These are phyloP conservation scores for Musca vetustissima DNA, from an alignment of 1,140 invertebrate species.

Conservation along the genomic window DNA sequence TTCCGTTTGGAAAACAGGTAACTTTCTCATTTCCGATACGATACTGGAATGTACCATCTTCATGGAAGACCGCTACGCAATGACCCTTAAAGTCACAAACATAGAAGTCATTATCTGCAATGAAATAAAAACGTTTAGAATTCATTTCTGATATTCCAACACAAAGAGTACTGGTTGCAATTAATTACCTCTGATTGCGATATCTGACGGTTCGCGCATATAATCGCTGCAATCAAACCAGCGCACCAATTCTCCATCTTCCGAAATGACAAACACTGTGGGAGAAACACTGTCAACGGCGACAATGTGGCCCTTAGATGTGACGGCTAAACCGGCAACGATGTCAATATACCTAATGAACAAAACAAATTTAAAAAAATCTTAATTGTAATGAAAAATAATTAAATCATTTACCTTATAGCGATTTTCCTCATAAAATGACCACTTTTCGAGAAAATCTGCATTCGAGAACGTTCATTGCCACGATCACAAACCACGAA, in stretches of 20 bases:
- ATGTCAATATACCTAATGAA: conserved; percentile 86
- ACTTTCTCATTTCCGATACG: conserved; percentile 93
- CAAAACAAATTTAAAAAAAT: conserved; percentile 17
- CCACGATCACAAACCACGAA: conserved; percentile 96
- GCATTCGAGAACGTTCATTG: conserved; percentile 94
- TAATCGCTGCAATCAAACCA: conserved; percentile 98
- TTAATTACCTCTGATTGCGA: conserved; percentile 81
- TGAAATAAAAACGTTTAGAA: not conserved
- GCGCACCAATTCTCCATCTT: conserved; percentile 83
- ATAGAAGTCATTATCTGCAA: conserved; percentile 87
- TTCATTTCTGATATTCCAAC: not conserved
- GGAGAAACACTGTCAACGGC: conserved; percentile 97
- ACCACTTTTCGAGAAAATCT: conserved; percentile 88
- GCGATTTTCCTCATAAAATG: conserved; percentile 92
- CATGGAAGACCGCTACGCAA: conserved; percentile 93
- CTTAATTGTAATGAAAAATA: not conserved
- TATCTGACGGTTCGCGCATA: conserved; percentile 96
- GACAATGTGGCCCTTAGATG: conserved; percentile 86
- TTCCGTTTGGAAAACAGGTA: conserved; percentile 96
- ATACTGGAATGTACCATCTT: conserved; percentile 86
- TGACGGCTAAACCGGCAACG: conserved; percentile 93
- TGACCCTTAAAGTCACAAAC: conserved; percentile 98
- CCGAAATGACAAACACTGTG: conserved; percentile 91
- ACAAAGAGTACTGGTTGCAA: not conserved
- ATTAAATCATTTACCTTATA: conserved; percentile 58